Evolutionary conservation across 2,888 invertebrate genomes (phyloP).

Genomic region (Penaeus monodon): DNA sequence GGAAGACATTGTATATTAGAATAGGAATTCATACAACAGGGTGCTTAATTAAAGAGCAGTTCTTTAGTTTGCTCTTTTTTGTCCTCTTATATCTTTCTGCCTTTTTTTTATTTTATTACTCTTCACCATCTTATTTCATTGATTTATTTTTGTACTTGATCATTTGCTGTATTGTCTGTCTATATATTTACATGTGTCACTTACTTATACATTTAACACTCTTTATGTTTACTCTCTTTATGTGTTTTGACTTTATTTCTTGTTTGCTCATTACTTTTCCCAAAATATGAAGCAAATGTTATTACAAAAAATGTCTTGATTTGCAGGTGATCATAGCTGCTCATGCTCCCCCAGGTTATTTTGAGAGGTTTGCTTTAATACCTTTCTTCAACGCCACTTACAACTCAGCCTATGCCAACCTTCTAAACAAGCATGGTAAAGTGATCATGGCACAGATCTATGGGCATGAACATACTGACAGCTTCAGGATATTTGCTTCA

Average conservation of each 20-base stretch:
- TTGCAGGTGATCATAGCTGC: conserved; percentile 88
- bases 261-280: neutral
- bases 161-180: no score
- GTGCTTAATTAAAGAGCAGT: neutral
- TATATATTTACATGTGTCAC: no score
- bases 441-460: conserved; percentile 93
- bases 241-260: neutral
- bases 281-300: conserved; percentile 82
- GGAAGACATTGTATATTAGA: neutral
- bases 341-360: conserved; percentile 90
- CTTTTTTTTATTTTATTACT: no score
- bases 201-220: neutral
- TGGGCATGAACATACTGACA: conserved; percentile 91
- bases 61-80: no score
- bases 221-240: neutral
- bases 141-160: no score
- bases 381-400: conserved; percentile 81
- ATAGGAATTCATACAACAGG: neutral
- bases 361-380: conserved; percentile 75
- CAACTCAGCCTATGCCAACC: conserved; percentile 81
- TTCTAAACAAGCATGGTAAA: conserved; percentile 81
- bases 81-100: no score
- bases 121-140: no score
- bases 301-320: neutral
- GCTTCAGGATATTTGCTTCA: conserved; percentile 80